These are phyloP conservation scores for Paramuricea clavata DNA, from an alignment of 92 coral and sea anemone species.

Conservation along the genomic window DNA sequence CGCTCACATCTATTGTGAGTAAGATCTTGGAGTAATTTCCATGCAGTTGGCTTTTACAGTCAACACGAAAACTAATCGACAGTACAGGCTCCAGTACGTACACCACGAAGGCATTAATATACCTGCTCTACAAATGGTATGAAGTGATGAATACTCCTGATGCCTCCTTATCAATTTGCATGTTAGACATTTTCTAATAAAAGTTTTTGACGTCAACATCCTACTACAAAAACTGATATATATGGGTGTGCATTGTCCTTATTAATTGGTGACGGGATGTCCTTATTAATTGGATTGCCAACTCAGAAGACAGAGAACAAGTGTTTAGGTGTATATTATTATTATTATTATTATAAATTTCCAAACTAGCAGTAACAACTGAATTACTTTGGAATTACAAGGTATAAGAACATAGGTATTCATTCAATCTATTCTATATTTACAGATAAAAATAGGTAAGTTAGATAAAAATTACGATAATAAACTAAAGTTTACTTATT, in stretches of 20 bases:
- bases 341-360: no score
- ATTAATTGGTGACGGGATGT: no score
- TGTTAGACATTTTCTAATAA: constrained; percentile 21
- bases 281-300: neutral
- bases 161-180: neutral
- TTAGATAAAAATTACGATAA: no score
- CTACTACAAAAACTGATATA: neutral
- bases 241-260: neutral
- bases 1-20: neutral
- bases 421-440: no score
- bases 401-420: no score
- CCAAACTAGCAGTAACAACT: no score
- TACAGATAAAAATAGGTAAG: no score
- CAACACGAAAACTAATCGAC: neutral
- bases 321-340: no score
- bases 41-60: neutral
- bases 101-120: neutral
- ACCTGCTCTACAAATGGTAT: neutral
- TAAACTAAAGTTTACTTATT: no score
- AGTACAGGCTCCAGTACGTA: neutral
- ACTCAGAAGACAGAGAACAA: neutral
- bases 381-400: no score
- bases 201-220: constrained; percentile 12
- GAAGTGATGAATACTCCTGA: neutral
- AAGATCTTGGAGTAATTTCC: neutral